Conservation (phyloP, 1,140 invertebrate genomes). For the Zaprionus tsacasi region DNA sequence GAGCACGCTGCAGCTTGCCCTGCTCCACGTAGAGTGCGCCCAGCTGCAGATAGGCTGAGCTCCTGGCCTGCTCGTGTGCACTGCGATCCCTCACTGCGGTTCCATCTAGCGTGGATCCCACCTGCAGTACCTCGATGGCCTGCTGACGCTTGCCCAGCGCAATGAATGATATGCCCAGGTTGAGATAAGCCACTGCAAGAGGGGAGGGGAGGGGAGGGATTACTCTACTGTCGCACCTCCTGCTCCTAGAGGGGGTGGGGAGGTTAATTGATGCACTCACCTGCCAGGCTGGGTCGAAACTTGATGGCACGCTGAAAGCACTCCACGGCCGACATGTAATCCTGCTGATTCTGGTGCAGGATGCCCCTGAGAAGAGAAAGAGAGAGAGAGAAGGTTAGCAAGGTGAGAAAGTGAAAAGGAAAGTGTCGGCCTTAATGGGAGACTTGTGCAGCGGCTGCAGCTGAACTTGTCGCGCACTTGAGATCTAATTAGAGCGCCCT, state of each 20-base stretch:
- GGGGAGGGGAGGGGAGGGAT: neutral
- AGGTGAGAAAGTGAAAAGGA: conserved; percentile 36
- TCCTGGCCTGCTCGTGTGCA: conserved; percentile 94
- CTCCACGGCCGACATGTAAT: conserved; percentile 94
- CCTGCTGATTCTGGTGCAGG: conserved; percentile 94
- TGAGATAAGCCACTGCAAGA: conserved; percentile 95
- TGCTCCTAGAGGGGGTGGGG: no score
- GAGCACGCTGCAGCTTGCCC: conserved; percentile 92
- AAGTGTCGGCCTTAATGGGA: conserved; percentile 46
- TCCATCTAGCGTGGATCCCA: conserved; percentile 93
- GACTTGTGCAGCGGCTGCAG: conserved; percentile 47
- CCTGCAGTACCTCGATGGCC: conserved; percentile 92
- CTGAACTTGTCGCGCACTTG: conserved; percentile 63
- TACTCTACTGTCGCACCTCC: neutral
- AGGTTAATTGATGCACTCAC: conserved; percentile 88
- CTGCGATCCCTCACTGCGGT: conserved; percentile 94
- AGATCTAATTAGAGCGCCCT: conserved; percentile 68
- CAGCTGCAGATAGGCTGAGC: conserved; percentile 95
- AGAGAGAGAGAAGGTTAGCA: conserved; percentile 15
- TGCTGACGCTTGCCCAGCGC: conserved; percentile 92
- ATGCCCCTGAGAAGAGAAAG: conserved; percentile 91
- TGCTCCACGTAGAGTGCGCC: conserved; percentile 95
- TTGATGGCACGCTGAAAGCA: conserved; percentile 97
- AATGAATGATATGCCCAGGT: conserved; percentile 94
- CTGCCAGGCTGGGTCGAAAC: conserved; percentile 96